A percentile compares a stretch with the other conserved stretches of the same genome.
Conservation (phyloP, 2,797 vertebrate genomes). For the Adrianichthys oophorus region DNA sequence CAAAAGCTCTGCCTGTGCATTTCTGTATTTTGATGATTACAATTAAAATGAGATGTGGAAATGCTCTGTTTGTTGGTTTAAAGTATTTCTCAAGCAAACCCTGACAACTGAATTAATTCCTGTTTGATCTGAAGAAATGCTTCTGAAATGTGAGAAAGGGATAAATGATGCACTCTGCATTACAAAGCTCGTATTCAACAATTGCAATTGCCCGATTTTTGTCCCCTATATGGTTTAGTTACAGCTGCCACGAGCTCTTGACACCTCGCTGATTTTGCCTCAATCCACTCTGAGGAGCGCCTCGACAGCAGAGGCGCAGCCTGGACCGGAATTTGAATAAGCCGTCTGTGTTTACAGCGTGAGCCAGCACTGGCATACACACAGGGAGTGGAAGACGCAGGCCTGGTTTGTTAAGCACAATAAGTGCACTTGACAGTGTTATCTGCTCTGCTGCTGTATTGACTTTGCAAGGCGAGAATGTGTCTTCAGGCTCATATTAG, state of each 20-base stretch:
- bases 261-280: constrained; percentile 70
- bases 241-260: constrained; percentile 55
- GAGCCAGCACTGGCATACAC: constrained; percentile 69
- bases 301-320: constrained; percentile 63
- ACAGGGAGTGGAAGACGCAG: constrained; percentile 34
- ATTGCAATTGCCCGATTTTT: constrained; percentile 54
- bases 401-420: constrained; percentile 72
- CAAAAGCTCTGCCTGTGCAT: no score
- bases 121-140: neutral
- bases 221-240: constrained; percentile 60
- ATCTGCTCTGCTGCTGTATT: constrained; percentile 73
- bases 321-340: constrained; percentile 78
- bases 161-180: constrained; percentile 48
- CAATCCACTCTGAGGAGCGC: constrained; percentile 62
- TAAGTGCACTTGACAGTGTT: constrained; percentile 74
- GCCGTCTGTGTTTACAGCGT: constrained; percentile 79
- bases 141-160: constrained; percentile 9
- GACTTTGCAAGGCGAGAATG: constrained; percentile 77
- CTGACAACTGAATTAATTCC: neutral
- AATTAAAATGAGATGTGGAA: no score
- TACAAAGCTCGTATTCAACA: constrained; percentile 33
- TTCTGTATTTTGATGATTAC: no score
- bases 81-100: no score
- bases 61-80: no score
- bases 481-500: constrained; percentile 79